Evolutionary conservation across 64 coral and sea anemone species (phyloP), one percentile per base, ranked within the genome.

Genomic region (Platygyra sinensis): DNA sequence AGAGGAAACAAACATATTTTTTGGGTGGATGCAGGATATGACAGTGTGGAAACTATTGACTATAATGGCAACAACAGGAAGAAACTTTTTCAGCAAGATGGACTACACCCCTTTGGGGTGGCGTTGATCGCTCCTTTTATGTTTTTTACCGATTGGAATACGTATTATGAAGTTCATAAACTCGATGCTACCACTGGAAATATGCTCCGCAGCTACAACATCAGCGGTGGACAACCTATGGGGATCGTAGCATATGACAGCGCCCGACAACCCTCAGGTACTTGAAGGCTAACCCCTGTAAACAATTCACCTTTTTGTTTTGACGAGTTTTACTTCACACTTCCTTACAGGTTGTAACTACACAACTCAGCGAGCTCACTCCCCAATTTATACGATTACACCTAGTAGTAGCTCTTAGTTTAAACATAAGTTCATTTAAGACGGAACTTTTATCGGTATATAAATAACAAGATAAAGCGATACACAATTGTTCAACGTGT

Each of bases 11-110:
- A 82, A 32, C 79, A 33, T 6, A 79, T 93, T 17, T 82, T 73
- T n/a, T 88, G 92, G 92, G 73, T 82, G 4, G 92, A 94, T 69
- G 80, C 79, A 59, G 14, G 30, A 8, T 13, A 25, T 15, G 87
- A 89, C 18, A 89, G 54, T 55, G 72, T 94, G 6, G 92, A 94
- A 32, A 72, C 71, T 1, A 20, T 88, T 10, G 87, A 89, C 72
- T 94, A 89, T 62, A 63, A 88, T 69, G 92, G 92, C 22, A 89
- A 84, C 36, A 83, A 89, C 80, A 80, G 92, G 39, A 52, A 20
- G 13, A 2, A 69, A 3, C 27, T 86, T 50, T 86, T 59, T 16
- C 5, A 30, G 5, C 10, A 83, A 3, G 31, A 0, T 20, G 73
- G 71, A 4, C 55, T 89, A 32, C 86, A 89, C 79, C 78, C 87